Base-by-base conservation (phyloP, 2,888 invertebrate genomes). In the Leptinotarsa tumamoca region DNA sequence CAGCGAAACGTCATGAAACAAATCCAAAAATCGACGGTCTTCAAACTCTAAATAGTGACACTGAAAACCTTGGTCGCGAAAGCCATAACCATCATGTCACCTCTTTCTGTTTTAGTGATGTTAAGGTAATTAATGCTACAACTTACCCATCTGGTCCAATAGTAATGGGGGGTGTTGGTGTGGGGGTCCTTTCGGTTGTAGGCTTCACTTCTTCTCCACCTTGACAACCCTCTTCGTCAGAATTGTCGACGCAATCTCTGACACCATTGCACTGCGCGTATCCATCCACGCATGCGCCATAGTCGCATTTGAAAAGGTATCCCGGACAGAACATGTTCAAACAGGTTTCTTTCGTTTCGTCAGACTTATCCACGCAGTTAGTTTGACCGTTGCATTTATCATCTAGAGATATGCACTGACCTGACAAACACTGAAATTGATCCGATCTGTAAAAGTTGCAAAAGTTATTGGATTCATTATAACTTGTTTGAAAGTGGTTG, bases 201-300 rank as follows among this genome's bases (percentile, higher is more conserved):
- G 74, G 54, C 1, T 75, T 71, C 13, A 73, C 23, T 21, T 56
- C 67, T 1, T 4, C 58, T 18, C 18, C 21, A 2, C 13, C 58
- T 51, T 68, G 67, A 52, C 76, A 82, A 72, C 79, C 77, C 33
- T 73, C 77, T 80, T 91, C 91, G 82, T 91, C 91, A 4, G 90
- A 91, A 52, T 87, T 87, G 76, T 91, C 91, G 5, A 87, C 81
- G 79, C 91, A 91, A 73, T 91, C 89, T 67, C 84, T 78, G 10
- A 85, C 78, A 0, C 89, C 90, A 79, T 91, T 89, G 79, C 94
- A 94, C 67, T 88, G 87, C 0, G 89, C 86, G 23, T 90, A 89
- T 3, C 90, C 89, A 18, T 78, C 74, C 7, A 86, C 82, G 77
- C 87, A 87, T 5, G 85, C 86, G 13, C 87, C 87, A 73, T 87